phyloP scores from a whole-genome alignment of 2,113 vertebrate genomes.

The Boulengeromyrus knoepffleri region DNA sequence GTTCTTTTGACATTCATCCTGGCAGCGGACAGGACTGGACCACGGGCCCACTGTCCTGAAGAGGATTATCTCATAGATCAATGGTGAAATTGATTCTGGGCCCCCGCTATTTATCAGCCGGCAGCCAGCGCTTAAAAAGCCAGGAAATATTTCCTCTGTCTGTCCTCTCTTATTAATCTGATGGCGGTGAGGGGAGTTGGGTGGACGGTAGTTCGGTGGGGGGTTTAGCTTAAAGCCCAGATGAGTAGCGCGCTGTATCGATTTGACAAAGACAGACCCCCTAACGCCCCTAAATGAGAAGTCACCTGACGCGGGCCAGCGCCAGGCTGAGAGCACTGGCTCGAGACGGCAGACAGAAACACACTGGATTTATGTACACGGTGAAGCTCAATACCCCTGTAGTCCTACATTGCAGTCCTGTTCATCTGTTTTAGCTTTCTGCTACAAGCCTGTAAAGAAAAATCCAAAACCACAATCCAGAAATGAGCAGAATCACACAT shows the following conservation, averaged over 20 bases:
- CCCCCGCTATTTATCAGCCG: constrained; percentile 62
- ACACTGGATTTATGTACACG: background rate
- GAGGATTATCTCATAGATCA: constrained; percentile 73
- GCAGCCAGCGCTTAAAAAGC: constrained; percentile 42
- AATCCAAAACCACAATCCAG: background rate
- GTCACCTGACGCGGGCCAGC: background rate
- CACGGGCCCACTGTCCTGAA: constrained; percentile 55
- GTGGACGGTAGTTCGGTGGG: background rate
- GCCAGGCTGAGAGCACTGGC: background rate
- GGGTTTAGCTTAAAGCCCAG: background rate
- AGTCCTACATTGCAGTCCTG: background rate
- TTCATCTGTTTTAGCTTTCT: background rate
- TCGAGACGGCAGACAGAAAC: background rate
- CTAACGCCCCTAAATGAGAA: background rate
- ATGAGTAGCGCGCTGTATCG: constrained; percentile 19
- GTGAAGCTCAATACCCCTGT: background rate
- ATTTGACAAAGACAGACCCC: constrained; percentile 18
- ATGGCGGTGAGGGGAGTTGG: constrained; percentile 25
- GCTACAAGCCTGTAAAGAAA: background rate
- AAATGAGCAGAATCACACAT: background rate
- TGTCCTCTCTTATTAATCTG: constrained; percentile 39
- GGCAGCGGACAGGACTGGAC: constrained; percentile 56
- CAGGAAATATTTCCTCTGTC: constrained; percentile 50
- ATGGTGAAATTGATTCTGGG: constrained; percentile 67
- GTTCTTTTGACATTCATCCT: constrained; percentile 53